Conservation (phyloP, 2,797 vertebrate genomes). For the Dendrocincla fuliginosa region DNA sequence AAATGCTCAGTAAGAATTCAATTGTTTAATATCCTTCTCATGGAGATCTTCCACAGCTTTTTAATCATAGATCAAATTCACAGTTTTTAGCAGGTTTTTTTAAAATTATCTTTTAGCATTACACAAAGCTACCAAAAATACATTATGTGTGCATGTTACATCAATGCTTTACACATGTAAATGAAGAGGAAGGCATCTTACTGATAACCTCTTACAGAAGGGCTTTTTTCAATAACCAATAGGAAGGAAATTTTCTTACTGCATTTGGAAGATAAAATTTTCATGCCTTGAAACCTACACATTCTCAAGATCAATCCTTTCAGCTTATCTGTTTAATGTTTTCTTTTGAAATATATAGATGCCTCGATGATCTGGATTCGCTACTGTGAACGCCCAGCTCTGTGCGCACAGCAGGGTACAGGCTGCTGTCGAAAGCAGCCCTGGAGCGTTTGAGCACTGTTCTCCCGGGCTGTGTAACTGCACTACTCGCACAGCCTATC, state of each 20-base stretch:
- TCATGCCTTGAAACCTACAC: not conserved
- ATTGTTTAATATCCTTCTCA: not conserved
- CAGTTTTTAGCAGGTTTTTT: not conserved
- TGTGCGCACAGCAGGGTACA: not conserved
- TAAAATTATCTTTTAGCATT: not conserved
- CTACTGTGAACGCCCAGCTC: not conserved
- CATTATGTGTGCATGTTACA: not conserved
- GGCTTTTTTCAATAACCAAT: not conserved
- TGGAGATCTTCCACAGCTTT: not conserved
- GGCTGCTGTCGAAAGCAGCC: not conserved
- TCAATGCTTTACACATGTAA: not conserved
- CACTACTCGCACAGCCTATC: rapidly evolving
- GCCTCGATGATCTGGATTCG: not conserved
- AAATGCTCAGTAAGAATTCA: not conserved
- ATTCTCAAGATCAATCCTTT: not conserved
- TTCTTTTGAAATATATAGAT: too few species aligned
- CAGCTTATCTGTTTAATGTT: not conserved
- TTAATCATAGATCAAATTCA: not conserved
- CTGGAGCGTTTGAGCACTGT: not conserved
- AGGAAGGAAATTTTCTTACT: not conserved
- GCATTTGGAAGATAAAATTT: not conserved
- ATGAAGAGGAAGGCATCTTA: not conserved
- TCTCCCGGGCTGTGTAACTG: not conserved
- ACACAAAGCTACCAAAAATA: not conserved
- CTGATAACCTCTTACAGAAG: not conserved